Base-by-base conservation (phyloP, 2,113 vertebrate genomes). In the Xenopus laevis region DNA sequence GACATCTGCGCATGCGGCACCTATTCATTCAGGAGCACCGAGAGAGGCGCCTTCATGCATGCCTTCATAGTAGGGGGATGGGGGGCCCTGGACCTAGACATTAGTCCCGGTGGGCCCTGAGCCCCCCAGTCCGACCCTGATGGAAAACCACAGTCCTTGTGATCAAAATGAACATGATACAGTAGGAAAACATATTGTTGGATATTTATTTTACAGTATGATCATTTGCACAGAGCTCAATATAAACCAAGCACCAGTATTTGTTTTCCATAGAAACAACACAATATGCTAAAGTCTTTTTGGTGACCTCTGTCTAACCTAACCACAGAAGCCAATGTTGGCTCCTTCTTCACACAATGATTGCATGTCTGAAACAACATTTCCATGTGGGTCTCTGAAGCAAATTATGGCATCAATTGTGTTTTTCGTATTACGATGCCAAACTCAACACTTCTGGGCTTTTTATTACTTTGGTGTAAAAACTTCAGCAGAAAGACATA, bases 401-500 rank as follows among this genome's bases (percentile, higher is more conserved):
- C 45, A 64, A 64, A 44, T 12, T 52, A 47, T 53, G 61, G 21
- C 21, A 30, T 52, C 17, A 33, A 50, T 23, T 64, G 21, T 62
- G 45, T 64, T 72, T 64, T 72, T 64, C 18, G 27, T 72, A 13
- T 23, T 40, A 72, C 40, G 27, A 13, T 64, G 71, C 71, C 67
- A 68, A 33, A 68, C 67, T 68, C 67, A 68, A 52, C 27, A 53
- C 27, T 55, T 68, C 46, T 40, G 27, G 67, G 30, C 44, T 40
- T 65, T 10, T 45, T 40, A 65, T 65, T 65, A 27, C 27, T 65
- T 65, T 46, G 17, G 63, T n/a, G 16, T 65, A 65, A 17, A 65
- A 65, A 65, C 52, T 13, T 68, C 67, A 68, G 67, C 67, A 68
- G 52, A 33, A 18, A 55, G 30, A 33, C 16, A 68, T 27, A 40